Conservation (phyloP, 2,113 vertebrate species). For the Bambusicola thoracicus region DNA sequence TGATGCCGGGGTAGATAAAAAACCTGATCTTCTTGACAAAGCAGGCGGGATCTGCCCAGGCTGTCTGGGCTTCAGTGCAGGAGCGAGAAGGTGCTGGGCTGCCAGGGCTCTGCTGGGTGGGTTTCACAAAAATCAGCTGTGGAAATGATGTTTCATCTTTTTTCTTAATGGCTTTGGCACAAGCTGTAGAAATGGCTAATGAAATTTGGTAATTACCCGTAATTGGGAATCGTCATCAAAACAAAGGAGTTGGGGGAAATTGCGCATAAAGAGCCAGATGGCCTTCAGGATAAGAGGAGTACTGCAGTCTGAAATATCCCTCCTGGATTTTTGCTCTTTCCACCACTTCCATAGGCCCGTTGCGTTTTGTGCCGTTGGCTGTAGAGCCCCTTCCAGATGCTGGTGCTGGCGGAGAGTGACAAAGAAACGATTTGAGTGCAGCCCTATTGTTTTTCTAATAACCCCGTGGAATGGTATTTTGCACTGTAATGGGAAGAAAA, state of each 20-base stretch:
- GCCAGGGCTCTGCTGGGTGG: background rate
- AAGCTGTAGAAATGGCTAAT: background rate
- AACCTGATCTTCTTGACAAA: conserved; percentile 11
- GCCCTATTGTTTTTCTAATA: background rate
- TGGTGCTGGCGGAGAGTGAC: background rate
- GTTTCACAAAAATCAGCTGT: background rate
- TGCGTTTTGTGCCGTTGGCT: background rate
- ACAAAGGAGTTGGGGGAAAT: conserved; percentile 1
- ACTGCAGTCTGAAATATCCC: background rate
- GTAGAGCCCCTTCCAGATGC: background rate
- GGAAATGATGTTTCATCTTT: background rate
- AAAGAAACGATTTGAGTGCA: background rate
- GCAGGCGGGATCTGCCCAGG: background rate
- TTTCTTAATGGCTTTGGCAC: background rate
- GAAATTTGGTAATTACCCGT: background rate
- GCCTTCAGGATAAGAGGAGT: background rate
- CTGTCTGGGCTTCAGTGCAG: background rate
- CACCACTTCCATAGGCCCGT: background rate
- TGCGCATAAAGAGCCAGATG: background rate
- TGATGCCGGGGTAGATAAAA: conserved; percentile 31
- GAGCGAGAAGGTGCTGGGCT: background rate
- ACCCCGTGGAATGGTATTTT: conserved; percentile 7
- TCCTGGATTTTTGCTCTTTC: background rate
- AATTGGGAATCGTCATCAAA: conserved; percentile 8
- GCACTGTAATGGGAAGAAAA: conserved; percentile 62